These are phyloP conservation scores for Pseudococcus longispinus DNA, from an alignment of 2,888 invertebrate genomes.

Conservation along the genomic window DNA sequence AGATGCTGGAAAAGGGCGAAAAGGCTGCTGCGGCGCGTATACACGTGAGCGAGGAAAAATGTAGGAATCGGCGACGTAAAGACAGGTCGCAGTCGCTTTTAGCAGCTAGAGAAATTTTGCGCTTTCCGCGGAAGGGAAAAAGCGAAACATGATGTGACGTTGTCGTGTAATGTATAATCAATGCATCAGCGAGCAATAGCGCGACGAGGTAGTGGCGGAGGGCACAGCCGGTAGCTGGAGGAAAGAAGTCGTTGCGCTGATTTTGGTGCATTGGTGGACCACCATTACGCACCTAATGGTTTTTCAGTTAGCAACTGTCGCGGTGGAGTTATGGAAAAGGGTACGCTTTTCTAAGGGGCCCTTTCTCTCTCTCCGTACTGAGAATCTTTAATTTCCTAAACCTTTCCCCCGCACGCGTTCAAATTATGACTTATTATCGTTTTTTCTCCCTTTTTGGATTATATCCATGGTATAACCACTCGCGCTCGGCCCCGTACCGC, in stretches of 20 bases:
- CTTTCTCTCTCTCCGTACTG: slow-evolving; percentile 16
- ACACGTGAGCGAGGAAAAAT: background rate
- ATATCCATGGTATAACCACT: background rate
- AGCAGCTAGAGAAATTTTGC: slow-evolving; percentile 16
- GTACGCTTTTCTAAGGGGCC: slow-evolving; percentile 53
- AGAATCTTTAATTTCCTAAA: slow-evolving; percentile 51
- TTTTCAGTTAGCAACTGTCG: slow-evolving; percentile 56
- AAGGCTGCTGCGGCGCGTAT: background rate
- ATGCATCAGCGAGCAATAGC: slow-evolving; percentile 55
- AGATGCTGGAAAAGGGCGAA: background rate
- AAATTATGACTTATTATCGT: slow-evolving; percentile 56
- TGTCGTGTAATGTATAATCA: slow-evolving; percentile 56
- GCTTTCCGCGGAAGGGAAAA: slow-evolving; percentile 41
- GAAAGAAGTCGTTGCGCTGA: slow-evolving; percentile 56
- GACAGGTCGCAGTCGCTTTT: slow-evolving; percentile 32
- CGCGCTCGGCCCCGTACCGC: background rate
- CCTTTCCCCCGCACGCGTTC: slow-evolving; percentile 46
- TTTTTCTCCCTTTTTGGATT: slow-evolving; percentile 48
- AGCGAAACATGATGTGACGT: slow-evolving; percentile 55
- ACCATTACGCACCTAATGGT: slow-evolving; percentile 56
- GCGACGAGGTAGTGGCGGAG: slow-evolving; percentile 36
- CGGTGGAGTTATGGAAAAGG: slow-evolving; percentile 55
- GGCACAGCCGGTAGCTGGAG: slow-evolving; percentile 48
- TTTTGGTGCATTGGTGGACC: slow-evolving; percentile 55
- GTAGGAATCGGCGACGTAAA: slow-evolving; percentile 1